Evolutionary conservation across 1,140 invertebrate genomes (phyloP).

Genomic region (Teleogryllus occipitalis): DNA sequence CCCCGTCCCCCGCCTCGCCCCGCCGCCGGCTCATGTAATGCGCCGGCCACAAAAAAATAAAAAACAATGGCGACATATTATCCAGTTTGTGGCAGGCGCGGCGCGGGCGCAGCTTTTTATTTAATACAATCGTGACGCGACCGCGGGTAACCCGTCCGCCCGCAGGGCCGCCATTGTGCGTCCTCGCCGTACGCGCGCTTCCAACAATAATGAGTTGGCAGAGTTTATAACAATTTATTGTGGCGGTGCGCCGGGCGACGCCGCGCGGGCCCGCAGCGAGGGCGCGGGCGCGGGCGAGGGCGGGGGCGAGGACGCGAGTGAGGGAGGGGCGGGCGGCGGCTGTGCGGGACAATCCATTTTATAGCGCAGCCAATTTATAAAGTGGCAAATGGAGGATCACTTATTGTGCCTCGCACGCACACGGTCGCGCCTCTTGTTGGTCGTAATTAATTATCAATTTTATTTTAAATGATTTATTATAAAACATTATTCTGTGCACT

Average conservation of each 20-base stretch:
- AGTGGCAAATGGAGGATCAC: conserved; percentile 3
- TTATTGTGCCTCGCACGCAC: neutral
- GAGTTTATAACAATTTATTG: neutral
- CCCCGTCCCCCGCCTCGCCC: no score
- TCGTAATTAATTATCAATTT: neutral
- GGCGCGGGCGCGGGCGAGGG: no score
- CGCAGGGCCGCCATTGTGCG: neutral
- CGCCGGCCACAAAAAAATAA: neutral
- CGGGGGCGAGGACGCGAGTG: no score
- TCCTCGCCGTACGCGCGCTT: neutral
- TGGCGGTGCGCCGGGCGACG: neutral
- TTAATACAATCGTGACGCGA: neutral
- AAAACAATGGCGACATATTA: neutral
- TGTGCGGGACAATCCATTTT: neutral
- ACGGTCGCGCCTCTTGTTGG: neutral
- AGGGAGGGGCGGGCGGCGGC: no score
- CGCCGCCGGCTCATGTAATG: neutral
- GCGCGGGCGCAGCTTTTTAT: neutral
- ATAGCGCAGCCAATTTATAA: neutral
- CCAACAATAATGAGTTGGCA: neutral
- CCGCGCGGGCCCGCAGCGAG: neutral
- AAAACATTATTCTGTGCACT: conserved; percentile 1
- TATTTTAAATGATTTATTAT: conserved; percentile 3
- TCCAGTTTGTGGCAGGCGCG: neutral
- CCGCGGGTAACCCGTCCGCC: neutral